These are phyloP conservation scores for Psilopogon haemacephalus DNA, from an alignment of 2,113 vertebrate genomes.

Conservation along the genomic window DNA sequence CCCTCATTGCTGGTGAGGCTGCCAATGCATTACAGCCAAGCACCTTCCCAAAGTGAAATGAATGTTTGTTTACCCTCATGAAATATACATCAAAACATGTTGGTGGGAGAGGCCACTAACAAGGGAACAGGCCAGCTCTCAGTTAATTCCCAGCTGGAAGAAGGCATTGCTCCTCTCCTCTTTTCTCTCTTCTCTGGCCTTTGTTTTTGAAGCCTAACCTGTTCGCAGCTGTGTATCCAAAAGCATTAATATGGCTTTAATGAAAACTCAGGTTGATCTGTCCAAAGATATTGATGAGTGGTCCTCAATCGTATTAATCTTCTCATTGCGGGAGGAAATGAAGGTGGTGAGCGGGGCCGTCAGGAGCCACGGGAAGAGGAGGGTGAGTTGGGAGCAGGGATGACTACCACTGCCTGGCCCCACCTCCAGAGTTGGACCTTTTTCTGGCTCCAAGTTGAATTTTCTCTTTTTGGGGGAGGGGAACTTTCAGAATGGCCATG, in stretches of 20 bases:
- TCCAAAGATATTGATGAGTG: constrained; percentile 83
- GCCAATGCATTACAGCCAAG: constrained; percentile 86
- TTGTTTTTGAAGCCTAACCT: constrained; percentile 60
- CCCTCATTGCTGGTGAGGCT: constrained; percentile 81
- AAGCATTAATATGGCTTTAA: constrained; percentile 80
- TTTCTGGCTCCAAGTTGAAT: background rate
- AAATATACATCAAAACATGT: constrained; percentile 84
- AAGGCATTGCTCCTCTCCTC: background rate
- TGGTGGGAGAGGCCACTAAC: constrained; percentile 66
- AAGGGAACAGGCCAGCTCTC: constrained; percentile 8
- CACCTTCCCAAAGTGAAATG: constrained; percentile 88
- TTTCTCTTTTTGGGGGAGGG: background rate
- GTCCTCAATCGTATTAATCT: constrained; percentile 76
- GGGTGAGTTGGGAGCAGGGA: background rate
- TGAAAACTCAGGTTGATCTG: constrained; percentile 82
- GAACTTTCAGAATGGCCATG: background rate
- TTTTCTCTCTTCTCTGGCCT: background rate
- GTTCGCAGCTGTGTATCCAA: constrained; percentile 75
- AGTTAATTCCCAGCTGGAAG: constrained; percentile 35
- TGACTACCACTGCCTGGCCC: accelerated
- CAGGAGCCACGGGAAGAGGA: constrained; percentile 56
- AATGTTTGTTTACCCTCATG: constrained; percentile 92
- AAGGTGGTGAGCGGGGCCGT: constrained; percentile 38
- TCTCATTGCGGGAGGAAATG: constrained; percentile 75
- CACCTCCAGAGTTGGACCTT: background rate